Percentiles rank a stretch among this genome's conserved stretches.
phyloP scores from a whole-genome alignment of 2,888 invertebrate genomes.

The Xanthostigma xanthostigma region DNA sequence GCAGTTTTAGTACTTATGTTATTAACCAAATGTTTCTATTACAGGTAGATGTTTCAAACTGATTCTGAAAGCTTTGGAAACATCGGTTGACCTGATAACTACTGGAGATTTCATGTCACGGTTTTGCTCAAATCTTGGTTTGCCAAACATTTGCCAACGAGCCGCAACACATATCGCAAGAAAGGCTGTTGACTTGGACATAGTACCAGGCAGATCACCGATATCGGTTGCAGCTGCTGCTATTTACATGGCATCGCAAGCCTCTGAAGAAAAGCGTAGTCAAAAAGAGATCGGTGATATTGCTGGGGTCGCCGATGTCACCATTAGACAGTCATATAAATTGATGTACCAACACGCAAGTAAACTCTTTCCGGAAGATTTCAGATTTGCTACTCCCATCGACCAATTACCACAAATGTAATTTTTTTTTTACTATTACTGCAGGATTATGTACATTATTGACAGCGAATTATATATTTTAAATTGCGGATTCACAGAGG shows the following conservation, averaged over 20 bases:
- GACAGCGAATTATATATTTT: too few relatives aligned
- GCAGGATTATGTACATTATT: background rate
- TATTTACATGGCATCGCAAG: constrained; percentile 99
- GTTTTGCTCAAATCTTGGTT: constrained; percentile 90
- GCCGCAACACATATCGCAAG: constrained; percentile 95
- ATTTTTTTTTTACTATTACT: constrained; percentile 7
- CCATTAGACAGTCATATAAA: constrained; percentile 93
- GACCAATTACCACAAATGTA: constrained; percentile 84
- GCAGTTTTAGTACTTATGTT: too few relatives aligned
- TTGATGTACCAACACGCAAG: constrained; percentile 89
- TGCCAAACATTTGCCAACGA: constrained; percentile 76
- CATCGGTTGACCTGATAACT: constrained; percentile 92
- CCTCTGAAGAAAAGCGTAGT: constrained; percentile 83
- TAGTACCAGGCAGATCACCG: constrained; percentile 94
- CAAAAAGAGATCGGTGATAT: constrained; percentile 98
- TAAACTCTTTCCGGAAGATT: constrained; percentile 89
- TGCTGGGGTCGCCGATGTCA: constrained; percentile 96
- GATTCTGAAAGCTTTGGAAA: constrained; percentile 89
- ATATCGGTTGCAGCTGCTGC: constrained; percentile 98
- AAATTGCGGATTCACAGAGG: too few relatives aligned
- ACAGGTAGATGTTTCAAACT: constrained; percentile 76
- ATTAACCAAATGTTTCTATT: too few relatives aligned
- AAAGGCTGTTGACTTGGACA: constrained; percentile 91
- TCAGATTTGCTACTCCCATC: constrained; percentile 87
- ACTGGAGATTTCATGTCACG: constrained; percentile 99